Percentiles rank a stretch among this genome's conserved stretches.
Conservation (phyloP, 2,113 vertebrate genomes). For the Rhinopomastus cyanomelas region DNA sequence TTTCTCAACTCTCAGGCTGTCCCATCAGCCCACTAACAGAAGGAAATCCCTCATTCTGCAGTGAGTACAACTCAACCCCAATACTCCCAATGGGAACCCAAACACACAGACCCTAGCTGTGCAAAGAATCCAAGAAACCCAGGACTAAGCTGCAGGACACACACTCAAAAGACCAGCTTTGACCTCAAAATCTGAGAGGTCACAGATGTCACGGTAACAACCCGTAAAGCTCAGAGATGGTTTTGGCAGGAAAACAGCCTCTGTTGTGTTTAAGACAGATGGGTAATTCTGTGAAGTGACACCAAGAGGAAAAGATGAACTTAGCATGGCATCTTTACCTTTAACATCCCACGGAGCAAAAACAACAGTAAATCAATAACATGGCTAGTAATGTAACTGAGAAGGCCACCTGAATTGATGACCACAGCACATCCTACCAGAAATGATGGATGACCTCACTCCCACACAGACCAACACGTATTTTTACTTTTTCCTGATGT, state of each 20-base stretch:
- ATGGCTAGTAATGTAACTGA: neutral
- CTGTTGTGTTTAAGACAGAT: neutral
- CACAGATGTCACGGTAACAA: neutral
- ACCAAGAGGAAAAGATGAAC: neutral
- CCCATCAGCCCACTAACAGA: neutral
- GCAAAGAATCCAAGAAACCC: neutral
- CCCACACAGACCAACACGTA: fast-evolving
- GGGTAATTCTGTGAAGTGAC: neutral
- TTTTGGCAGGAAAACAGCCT: neutral
- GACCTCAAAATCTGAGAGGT: neutral
- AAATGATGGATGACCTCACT: neutral
- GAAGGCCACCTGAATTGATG: neutral
- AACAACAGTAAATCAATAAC: neutral
- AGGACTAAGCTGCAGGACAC: neutral
- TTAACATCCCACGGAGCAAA: neutral
- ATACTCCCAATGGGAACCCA: neutral
- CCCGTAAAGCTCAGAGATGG: neutral
- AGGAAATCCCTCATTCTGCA: neutral
- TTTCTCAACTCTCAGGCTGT: neutral
- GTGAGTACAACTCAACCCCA: neutral
- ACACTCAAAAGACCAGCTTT: neutral
- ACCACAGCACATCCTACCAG: neutral
- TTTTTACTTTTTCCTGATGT: too few species aligned
- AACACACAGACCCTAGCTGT: neutral
- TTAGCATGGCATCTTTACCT: neutral